A percentile compares a stretch with the other conserved stretches of the same genome.
Conservation (phyloP, 2,888 invertebrate genomes). For the Apamea sordens region DNA sequence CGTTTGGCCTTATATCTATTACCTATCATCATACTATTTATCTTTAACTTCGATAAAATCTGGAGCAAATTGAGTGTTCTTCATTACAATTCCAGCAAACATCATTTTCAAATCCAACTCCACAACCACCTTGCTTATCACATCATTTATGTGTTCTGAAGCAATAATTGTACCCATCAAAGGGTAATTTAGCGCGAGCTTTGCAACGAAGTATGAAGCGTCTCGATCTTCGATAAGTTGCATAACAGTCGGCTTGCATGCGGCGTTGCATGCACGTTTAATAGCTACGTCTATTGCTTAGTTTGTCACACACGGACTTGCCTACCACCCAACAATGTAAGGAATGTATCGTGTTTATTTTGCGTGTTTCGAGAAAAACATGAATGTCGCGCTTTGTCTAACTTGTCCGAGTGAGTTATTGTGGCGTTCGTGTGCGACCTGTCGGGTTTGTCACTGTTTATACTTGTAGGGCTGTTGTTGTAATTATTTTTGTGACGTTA, state of each 20-base stretch:
- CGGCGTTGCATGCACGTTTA: conserved; percentile 80
- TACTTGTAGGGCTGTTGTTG: conserved; percentile 21
- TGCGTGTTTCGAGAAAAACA: conserved; percentile 57
- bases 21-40: neutral
- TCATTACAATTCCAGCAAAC: conserved; percentile 6
- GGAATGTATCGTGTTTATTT: conserved; percentile 55
- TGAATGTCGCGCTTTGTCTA: conserved; percentile 55
- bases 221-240: conserved; percentile 80
- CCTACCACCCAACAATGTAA: conserved; percentile 43
- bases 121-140: conserved; percentile 50
- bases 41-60: neutral
- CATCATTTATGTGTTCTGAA: conserved; percentile 60
- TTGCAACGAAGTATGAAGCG: conserved; percentile 71
- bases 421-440: conserved; percentile 33
- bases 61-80: conserved; percentile 7
- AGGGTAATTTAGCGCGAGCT: conserved; percentile 71
- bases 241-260: conserved; percentile 81
- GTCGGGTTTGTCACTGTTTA: conserved; percentile 41
- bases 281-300: conserved; percentile 77
- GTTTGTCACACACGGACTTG: conserved; percentile 63
- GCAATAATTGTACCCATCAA: conserved; percentile 70
- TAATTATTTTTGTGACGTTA: conserved; percentile 54
- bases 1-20: neutral
- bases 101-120: conserved; percentile 23
- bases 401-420: conserved; percentile 56